Conservation (phyloP, 2,797 vertebrate genomes). For the Bucorvus abyssinicus region DNA sequence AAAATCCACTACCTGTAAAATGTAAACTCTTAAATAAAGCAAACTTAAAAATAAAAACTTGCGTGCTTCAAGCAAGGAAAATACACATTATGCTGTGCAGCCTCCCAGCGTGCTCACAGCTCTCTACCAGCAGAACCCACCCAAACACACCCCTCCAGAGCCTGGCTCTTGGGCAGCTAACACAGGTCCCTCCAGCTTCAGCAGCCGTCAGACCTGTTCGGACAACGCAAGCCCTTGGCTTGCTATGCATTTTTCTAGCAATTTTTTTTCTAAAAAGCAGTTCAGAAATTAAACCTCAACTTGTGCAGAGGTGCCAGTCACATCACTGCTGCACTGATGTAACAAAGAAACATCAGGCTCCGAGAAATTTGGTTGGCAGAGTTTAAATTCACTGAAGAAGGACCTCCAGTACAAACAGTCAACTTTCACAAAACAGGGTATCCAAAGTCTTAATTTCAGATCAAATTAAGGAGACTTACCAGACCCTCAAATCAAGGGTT, state of each 20-base stretch:
- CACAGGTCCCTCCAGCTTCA: background rate
- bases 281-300: background rate
- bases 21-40: background rate
- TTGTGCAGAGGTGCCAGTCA: background rate
- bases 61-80: background rate
- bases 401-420: background rate
- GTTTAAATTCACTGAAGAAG: background rate
- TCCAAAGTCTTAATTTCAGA: background rate
- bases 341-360: background rate
- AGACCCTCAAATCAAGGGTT: background rate
- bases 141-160: background rate
- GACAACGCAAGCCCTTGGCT: background rate
- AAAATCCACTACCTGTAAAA: background rate
- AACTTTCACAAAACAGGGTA: background rate
- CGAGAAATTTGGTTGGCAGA: background rate
- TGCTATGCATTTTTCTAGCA: background rate
- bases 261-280: background rate
- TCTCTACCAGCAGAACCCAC: background rate
- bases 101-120: background rate
- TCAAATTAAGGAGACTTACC: background rate
- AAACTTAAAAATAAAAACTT: background rate
- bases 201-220: rapidly evolving
- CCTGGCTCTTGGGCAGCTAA: background rate
- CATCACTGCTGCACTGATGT: background rate
- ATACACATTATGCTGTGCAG: background rate